A percentile compares a stretch with the other conserved stretches of the same genome.
Conservation (phyloP, 2,113 vertebrate species). For the Paramormyrops kingsleyae region DNA sequence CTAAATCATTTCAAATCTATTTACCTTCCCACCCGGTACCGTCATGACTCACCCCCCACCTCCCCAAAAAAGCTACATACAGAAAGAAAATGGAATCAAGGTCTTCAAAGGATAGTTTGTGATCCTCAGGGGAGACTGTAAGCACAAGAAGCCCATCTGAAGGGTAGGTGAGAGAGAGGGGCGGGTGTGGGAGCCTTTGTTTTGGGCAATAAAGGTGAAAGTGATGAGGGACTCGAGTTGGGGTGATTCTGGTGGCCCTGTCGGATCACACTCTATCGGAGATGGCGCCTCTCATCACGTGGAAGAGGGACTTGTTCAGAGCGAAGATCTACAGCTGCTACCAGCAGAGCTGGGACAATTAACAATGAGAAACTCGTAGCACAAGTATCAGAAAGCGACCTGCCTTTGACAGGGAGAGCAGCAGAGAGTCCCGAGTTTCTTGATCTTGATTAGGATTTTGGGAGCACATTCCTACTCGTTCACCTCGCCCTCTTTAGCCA, state of each 20-base stretch:
- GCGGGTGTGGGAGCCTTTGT: background rate
- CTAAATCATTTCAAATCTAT: conserved; percentile 1
- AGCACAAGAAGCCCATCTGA: background rate
- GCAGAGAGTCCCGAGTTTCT: background rate
- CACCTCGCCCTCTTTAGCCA: background rate
- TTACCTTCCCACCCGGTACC: background rate
- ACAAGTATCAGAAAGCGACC: background rate
- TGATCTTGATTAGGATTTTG: background rate
- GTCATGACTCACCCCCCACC: background rate
- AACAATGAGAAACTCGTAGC: background rate
- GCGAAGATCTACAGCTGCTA: background rate
- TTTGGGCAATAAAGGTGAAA: background rate
- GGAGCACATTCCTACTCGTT: background rate
- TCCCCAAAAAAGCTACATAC: background rate
- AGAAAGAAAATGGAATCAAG: background rate
- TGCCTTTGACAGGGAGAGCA: background rate
- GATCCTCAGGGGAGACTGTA: background rate
- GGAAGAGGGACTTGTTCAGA: background rate
- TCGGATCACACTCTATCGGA: background rate
- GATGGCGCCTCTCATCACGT: background rate
- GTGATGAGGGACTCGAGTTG: background rate
- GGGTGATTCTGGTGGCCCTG: background rate
- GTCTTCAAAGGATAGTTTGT: background rate
- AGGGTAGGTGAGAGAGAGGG: background rate
- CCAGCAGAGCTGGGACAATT: background rate